A percentile compares a stretch with the other conserved stretches of the same genome.
Evolutionary conservation across 2,113 vertebrate genomes (phyloP).

Genomic region (Podarcis muralis): DNA sequence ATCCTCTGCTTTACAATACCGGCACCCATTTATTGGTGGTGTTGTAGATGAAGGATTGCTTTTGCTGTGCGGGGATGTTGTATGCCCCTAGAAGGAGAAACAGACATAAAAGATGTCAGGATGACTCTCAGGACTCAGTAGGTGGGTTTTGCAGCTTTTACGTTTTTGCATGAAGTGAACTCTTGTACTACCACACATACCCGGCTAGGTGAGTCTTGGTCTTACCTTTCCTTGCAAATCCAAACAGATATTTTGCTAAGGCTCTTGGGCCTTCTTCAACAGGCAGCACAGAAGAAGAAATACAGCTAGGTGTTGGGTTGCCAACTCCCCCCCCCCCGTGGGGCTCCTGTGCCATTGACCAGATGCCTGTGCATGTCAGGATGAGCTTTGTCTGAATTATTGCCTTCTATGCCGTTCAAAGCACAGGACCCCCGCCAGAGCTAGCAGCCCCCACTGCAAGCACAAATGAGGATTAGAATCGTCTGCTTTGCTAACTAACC

Average conservation of each 20-base stretch:
- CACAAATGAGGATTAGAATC: too few relatives aligned
- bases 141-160: too few relatives aligned
- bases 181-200: background rate
- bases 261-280: background rate
- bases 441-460: too few relatives aligned
- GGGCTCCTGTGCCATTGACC: too few relatives aligned
- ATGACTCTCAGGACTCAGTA: background rate
- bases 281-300: background rate
- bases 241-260: background rate
- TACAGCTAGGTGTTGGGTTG: background rate
- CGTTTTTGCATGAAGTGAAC: background rate
- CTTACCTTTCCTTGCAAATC: background rate
- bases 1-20: background rate
- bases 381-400: too few relatives aligned
- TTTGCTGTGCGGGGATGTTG: conserved; percentile 61
- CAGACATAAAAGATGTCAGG: background rate
- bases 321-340: background rate
- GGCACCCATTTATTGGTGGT: conserved; percentile 74
- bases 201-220: background rate
- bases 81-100: conserved; percentile 69
- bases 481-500: too few relatives aligned
- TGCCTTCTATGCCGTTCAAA: too few relatives aligned
- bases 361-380: background rate
- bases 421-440: too few relatives aligned
- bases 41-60: conserved; percentile 78